A percentile compares a stretch with the other conserved stretches of the same genome.
These are phyloP conservation scores for Nasalis larvatus DNA, from an alignment of 2,113 vertebrate species.

Conservation along the genomic window DNA sequence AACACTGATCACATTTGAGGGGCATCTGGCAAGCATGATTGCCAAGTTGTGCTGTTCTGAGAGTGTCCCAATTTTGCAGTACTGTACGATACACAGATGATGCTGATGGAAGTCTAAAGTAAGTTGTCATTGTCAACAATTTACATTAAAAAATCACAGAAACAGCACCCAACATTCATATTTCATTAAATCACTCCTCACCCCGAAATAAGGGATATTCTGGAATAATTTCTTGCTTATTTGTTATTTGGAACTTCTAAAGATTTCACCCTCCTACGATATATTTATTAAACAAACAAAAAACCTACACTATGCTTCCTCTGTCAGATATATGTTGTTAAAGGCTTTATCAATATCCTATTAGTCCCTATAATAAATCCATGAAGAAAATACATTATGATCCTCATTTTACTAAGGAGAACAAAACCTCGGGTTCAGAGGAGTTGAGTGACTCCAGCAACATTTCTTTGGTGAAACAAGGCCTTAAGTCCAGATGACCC, in stretches of 20 bases:
- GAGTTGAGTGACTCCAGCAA: neutral
- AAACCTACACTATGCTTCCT: neutral
- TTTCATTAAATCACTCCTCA: neutral
- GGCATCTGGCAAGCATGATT: neutral
- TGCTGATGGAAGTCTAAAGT: neutral
- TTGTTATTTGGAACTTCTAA: neutral
- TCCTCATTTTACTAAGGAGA: neutral
- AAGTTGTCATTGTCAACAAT: neutral
- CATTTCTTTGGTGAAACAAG: neutral
- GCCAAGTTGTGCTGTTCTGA: neutral
- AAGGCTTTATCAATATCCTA: neutral
- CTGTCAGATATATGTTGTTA: neutral
- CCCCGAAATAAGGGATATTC: neutral
- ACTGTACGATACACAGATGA: neutral
- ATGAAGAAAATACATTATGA: neutral
- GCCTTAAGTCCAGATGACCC: neutral
- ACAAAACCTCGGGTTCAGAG: neutral
- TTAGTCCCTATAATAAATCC: neutral
- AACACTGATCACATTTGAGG: no score
- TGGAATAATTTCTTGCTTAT: neutral
- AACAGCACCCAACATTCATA: neutral
- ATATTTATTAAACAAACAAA: neutral
- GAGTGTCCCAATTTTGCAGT: neutral
- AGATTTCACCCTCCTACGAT: neutral
- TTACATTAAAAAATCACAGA: neutral